These are phyloP conservation scores for Magallana angulata DNA, from an alignment of 1,140 invertebrate species.

Conservation along the genomic window DNA sequence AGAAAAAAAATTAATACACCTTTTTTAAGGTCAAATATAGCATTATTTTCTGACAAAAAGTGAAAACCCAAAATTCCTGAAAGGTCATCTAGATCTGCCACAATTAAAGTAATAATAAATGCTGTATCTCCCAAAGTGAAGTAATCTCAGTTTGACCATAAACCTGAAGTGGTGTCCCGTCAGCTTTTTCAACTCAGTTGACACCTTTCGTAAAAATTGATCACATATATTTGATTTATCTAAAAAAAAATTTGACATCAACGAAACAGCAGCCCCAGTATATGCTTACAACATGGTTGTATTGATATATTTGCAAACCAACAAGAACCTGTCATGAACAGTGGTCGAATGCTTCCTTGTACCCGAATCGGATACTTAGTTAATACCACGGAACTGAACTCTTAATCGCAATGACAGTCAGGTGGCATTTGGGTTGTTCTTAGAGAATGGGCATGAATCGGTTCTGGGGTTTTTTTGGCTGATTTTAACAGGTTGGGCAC, in stretches of 20 bases:
- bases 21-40: no score
- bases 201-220: background rate
- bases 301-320: background rate
- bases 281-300: background rate
- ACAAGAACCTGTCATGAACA: background rate
- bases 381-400: background rate
- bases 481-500: no score
- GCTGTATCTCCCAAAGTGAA: no score
- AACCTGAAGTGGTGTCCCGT: no score
- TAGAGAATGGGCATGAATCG: background rate
- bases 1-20: no score
- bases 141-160: no score
- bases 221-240: background rate
- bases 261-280: background rate
- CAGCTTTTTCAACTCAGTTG: background rate
- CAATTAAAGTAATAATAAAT: no score
- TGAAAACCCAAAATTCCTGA: no score
- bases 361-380: background rate
- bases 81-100: no score
- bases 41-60: no score
- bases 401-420: background rate
- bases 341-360: background rate
- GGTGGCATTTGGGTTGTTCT: background rate
- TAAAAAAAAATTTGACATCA: background rate
- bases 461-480: no score